Conservation (phyloP, 2,113 vertebrate species). For the Hirundichthys speculiger region DNA sequence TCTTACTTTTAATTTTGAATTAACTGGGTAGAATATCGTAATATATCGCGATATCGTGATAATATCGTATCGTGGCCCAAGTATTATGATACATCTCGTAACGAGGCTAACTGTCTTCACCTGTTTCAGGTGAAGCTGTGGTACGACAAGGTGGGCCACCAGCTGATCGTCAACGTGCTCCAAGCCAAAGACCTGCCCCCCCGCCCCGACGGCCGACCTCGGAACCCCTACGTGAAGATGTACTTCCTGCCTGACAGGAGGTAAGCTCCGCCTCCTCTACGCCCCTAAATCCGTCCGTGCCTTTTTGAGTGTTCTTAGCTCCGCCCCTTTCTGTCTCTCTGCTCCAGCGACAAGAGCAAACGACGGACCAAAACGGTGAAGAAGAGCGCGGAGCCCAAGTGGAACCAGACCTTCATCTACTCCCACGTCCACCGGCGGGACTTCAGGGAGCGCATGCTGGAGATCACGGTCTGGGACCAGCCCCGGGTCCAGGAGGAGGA, state of each 20-base stretch:
- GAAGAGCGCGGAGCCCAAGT: constrained; percentile 95
- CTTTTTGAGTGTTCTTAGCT: not conserved
- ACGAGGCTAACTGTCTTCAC: too few species aligned
- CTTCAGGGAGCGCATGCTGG: constrained; percentile 97
- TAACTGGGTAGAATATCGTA: too few species aligned
- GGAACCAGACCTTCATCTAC: constrained; percentile 99
- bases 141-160: constrained; percentile 98
- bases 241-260: constrained; percentile 95
- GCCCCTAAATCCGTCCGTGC: too few species aligned
- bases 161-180: constrained; percentile 97
- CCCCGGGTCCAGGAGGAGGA: constrained; percentile 96
- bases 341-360: constrained; percentile 95
- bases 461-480: constrained; percentile 99
- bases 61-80: too few species aligned
- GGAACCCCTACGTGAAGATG: constrained; percentile 99
- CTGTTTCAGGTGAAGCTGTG: constrained; percentile 91
- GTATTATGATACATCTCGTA: too few species aligned
- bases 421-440: constrained; percentile 96
- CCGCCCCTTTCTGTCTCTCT: constrained; percentile 3
- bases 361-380: constrained; percentile 98
- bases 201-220: constrained; percentile 90
- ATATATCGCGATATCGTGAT: too few species aligned
- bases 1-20: too few species aligned
- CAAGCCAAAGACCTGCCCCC: constrained; percentile 95
- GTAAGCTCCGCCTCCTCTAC: constrained; percentile 53